Evolutionary conservation across 2,113 vertebrate genomes (phyloP).

Genomic region (Tragulus kanchil): DNA sequence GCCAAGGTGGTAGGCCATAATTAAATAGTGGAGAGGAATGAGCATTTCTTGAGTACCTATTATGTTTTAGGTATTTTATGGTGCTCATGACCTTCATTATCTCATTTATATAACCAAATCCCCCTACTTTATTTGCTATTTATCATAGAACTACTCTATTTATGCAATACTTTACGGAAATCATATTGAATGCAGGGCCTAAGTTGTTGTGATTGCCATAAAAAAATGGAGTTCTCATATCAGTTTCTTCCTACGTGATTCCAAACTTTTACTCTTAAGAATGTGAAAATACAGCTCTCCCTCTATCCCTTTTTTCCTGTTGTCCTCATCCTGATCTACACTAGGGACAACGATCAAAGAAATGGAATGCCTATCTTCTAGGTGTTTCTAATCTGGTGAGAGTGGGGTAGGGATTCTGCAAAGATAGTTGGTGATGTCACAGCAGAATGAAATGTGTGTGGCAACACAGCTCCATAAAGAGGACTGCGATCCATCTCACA

Average conservation of each 20-base stretch:
- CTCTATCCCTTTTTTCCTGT: neutral
- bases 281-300: neutral
- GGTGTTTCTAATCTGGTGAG: neutral
- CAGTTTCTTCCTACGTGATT: neutral
- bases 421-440: neutral
- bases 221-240: neutral
- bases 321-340: neutral
- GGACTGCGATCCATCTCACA: neutral
- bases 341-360: neutral
- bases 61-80: neutral
- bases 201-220: neutral
- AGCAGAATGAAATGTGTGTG: neutral
- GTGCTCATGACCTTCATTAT: neutral
- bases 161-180: neutral
- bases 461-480: neutral
- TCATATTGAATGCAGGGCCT: neutral
- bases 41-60: neutral
- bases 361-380: neutral
- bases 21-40: neutral
- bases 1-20: neutral
- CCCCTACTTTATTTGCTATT: constrained; percentile 12
- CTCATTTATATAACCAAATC: constrained; percentile 13
- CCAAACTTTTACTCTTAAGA: neutral
- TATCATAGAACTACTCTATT: neutral
- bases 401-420: neutral